These are phyloP conservation scores for Zaprionus camerounensis DNA, from an alignment of 1,140 invertebrate species.

Conservation along the genomic window DNA sequence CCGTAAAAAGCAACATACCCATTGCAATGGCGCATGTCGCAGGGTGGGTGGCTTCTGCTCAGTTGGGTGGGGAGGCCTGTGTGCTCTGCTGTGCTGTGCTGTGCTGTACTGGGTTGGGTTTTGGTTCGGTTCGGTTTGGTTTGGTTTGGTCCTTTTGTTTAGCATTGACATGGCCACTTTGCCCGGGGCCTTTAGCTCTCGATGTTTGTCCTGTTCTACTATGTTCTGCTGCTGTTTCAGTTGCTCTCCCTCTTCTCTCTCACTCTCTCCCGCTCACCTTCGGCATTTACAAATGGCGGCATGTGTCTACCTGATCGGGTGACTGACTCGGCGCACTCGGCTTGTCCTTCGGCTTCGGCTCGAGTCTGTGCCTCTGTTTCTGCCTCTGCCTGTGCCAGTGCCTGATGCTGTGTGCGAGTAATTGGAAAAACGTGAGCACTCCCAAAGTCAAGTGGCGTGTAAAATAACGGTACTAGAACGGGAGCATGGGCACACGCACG, in stretches of 20 bases:
- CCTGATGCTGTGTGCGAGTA: conserved; percentile 32
- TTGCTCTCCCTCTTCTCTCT: conserved; percentile 21
- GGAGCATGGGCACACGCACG: conserved; percentile 8
- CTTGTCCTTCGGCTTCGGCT: neutral
- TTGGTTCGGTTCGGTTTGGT: conserved; percentile 14
- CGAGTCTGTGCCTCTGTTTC: neutral
- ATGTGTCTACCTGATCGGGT: conserved; percentile 30
- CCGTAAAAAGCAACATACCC: conserved; percentile 68
- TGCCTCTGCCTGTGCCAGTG: neutral
- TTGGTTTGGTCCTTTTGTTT: conserved; percentile 73
- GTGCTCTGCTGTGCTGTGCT: neutral
- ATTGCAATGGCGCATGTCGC: conserved; percentile 35
- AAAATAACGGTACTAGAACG: conserved; percentile 49
- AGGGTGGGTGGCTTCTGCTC: conserved; percentile 25
- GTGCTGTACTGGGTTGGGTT: neutral
- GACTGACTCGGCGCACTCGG: conserved; percentile 22
- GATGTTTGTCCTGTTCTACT: conserved; percentile 72
- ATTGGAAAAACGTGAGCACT: conserved; percentile 76
- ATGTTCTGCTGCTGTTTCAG: conserved; percentile 62
- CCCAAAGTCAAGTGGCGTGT: conserved; percentile 81
- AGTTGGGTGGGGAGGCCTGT: neutral
- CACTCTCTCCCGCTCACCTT: neutral
- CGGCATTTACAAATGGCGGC: conserved; percentile 65
- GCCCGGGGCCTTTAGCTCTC: conserved; percentile 71
- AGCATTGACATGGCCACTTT: conserved; percentile 83